phyloP scores from a whole-genome alignment of 2,113 vertebrate genomes.

The Diadophis punctatus region DNA sequence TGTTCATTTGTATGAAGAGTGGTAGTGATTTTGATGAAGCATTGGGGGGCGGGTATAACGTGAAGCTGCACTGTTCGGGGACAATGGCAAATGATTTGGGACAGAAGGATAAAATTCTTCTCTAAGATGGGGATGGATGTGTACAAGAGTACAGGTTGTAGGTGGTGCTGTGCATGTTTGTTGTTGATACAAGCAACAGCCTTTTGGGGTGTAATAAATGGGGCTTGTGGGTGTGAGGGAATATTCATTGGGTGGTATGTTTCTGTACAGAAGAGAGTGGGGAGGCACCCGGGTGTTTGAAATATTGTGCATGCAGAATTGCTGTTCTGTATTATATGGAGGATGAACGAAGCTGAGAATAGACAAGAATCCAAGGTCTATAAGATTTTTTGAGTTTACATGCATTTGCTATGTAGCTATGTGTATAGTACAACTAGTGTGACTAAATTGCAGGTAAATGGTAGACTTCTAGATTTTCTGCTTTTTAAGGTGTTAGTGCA shows the following conservation, averaged over 20 bases:
- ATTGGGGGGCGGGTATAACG: not conserved
- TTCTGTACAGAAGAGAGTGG: not conserved
- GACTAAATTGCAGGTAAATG: not conserved
- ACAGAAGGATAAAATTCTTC: not conserved
- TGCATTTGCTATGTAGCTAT: not conserved
- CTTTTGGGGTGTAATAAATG: not conserved
- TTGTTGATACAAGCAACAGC: not conserved
- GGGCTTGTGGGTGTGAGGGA: not conserved
- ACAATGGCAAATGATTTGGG: not conserved
- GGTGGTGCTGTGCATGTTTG: not conserved
- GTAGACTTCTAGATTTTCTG: not conserved
- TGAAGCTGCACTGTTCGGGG: not conserved
- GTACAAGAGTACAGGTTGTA: not conserved
- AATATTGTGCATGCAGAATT: not conserved
- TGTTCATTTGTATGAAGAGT: not conserved
- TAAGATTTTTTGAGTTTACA: not conserved
- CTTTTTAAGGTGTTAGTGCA: not conserved
- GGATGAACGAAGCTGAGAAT: not conserved
- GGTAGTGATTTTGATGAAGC: not conserved
- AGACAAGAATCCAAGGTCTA: not conserved
- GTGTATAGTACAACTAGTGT: not conserved
- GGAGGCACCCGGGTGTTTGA: not conserved
- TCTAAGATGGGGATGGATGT: not conserved
- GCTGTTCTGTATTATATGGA: not conserved
- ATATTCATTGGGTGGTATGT: not conserved